Base-by-base conservation (phyloP, 2,797 vertebrate genomes). In the Amniataba percoides region DNA sequence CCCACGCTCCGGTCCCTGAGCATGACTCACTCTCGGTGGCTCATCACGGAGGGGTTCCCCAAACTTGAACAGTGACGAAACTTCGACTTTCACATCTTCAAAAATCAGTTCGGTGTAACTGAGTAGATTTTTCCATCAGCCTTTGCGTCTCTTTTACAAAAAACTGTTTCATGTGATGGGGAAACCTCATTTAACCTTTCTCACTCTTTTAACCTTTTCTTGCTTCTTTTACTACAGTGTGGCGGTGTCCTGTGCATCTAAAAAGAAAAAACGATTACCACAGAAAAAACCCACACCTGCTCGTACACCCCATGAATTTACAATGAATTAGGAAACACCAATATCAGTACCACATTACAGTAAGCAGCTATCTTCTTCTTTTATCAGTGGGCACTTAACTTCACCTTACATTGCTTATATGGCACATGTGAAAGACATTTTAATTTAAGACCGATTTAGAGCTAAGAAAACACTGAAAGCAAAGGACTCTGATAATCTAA, bases 31-130 rank as follows among this genome's bases (percentile, higher is more conserved):
- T 51, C 31, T 74, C 11, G 14, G 23, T 75, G 73, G 69, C 55
- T 88, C 82, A 77, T 86, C 51, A 1, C 8, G 10, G 63, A 92
- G 92, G 90, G 90, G 82, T 94, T 95, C 94, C 95, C 95, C 93
- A 90, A 90, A 93, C 74, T 69, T 61, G 18, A 45, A 58, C 36
- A 51, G 57, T 85, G 78, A 91, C 60, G 14, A 83, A 56, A 82
- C 76, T 71, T 84, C 21, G 80, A 62, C 85, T 83, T 90, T 90
- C 85, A 89, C 25, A 86, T 86, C 73, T 82, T 66, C 52, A 76
- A 71, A 89, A 61, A 40, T 46, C 18, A 7, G 74, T 82, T 83
- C 31, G 9, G 53, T 46, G 73, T 59, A 75, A 73, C 53, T 89
- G 85, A 88, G 66, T 80, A n/a, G 9, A 67, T 63, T 80, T 89